Conservation (phyloP, 2,113 vertebrate genomes). For the Mormoops blainvillei region DNA sequence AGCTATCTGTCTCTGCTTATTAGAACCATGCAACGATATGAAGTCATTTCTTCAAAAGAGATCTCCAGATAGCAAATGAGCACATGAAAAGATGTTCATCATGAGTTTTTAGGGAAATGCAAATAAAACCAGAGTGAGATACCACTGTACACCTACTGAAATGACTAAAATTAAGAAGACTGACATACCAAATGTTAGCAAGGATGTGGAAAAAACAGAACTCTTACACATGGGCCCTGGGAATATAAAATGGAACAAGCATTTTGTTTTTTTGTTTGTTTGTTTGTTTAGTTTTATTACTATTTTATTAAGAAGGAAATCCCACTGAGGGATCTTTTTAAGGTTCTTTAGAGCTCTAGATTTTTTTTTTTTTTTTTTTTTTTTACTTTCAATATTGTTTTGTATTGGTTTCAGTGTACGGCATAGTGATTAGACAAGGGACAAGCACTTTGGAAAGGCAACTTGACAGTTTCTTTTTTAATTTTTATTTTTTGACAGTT, state of each 20-base stretch:
- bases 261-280: background rate
- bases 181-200: background rate
- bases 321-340: background rate
- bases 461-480: background rate
- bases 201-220: background rate
- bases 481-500: background rate
- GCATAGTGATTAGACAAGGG: background rate
- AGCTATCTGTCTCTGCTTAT: rapidly evolving
- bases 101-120: background rate
- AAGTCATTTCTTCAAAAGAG: background rate
- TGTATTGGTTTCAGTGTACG: background rate
- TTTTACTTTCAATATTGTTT: background rate
- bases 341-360: background rate
- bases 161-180: background rate
- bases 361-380: background rate
- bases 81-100: background rate
- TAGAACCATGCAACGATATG: background rate
- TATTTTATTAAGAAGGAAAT: background rate
- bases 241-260: background rate
- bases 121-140: background rate
- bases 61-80: background rate
- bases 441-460: background rate
- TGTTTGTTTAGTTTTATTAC: background rate
- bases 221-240: background rate
- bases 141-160: background rate